phyloP scores from a whole-genome alignment of 2,888 invertebrate genomes.

The Silvanus unidentatus region DNA sequence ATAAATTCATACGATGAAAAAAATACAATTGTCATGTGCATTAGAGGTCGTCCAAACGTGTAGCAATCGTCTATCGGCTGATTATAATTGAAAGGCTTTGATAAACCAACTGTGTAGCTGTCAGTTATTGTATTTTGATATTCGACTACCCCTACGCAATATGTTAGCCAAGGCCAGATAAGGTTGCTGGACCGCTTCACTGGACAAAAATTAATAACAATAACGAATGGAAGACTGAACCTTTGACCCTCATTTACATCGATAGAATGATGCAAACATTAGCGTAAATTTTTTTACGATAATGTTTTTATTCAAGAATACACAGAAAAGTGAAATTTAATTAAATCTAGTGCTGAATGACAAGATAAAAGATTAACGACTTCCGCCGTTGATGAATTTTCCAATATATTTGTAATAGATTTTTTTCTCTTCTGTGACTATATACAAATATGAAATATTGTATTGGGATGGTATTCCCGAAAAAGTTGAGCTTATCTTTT shows the following conservation, averaged over 20 bases:
- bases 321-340: too few species aligned
- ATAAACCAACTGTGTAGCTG: constrained; percentile 25
- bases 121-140: constrained; percentile 42
- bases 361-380: constrained; percentile 1
- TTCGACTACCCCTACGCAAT: constrained; percentile 43
- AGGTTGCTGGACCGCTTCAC: constrained; percentile 19
- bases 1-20: constrained; percentile 37
- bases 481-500: constrained; percentile 1
- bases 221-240: not conserved
- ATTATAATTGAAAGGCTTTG: constrained; percentile 17
- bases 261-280: too few species aligned
- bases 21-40: constrained; percentile 42
- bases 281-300: too few species aligned
- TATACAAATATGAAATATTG: not conserved
- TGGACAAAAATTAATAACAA: constrained; percentile 22
- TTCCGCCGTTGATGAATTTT: not conserved
- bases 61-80: constrained; percentile 17
- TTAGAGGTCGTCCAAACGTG: constrained; percentile 28
- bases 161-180: constrained; percentile 36
- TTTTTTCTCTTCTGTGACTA: not conserved
- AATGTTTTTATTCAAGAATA: too few species aligned
- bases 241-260: too few species aligned
- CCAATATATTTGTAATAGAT: not conserved
- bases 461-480: not conserved
- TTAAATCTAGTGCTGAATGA: too few species aligned